Evolutionary conservation across 2,888 invertebrate species (phyloP).

Genomic region (Punctoribates punctum): DNA sequence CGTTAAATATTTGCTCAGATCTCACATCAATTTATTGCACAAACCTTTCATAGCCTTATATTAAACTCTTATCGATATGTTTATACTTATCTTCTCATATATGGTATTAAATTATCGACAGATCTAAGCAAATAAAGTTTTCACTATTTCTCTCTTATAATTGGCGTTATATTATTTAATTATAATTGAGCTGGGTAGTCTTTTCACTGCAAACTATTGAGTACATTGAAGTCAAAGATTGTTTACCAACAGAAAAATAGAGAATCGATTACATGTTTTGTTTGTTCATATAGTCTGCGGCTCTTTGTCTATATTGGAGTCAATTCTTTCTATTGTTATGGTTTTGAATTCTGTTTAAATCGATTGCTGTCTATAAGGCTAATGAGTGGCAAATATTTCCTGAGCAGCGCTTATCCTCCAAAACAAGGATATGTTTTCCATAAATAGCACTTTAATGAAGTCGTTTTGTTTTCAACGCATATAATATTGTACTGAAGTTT

Average conservation of each 20-base stretch:
- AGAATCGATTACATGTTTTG: too few relatives aligned
- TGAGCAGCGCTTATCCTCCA: neutral
- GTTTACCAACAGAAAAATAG: too few relatives aligned
- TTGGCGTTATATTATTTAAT: too few relatives aligned
- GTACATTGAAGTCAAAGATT: too few relatives aligned
- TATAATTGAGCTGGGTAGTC: too few relatives aligned
- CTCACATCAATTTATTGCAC: constrained; percentile 14
- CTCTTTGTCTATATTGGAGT: neutral
- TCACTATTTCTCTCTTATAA: too few relatives aligned
- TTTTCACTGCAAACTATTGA: too few relatives aligned
- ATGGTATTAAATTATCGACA: too few relatives aligned
- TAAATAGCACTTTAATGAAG: constrained; percentile 12
- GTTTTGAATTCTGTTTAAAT: neutral
- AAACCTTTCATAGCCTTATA: neutral
- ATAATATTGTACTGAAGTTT: neutral
- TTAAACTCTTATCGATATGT: neutral
- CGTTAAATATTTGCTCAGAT: constrained; percentile 11
- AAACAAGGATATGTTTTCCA: neutral
- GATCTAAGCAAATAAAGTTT: too few relatives aligned
- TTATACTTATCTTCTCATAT: too few relatives aligned
- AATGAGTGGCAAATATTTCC: neutral
- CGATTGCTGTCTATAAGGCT: neutral
- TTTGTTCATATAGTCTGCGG: neutral
- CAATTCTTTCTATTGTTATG: neutral
- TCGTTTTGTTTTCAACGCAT: neutral